Conservation (phyloP, 2,888 invertebrate species). For the Leucophenga montana region DNA sequence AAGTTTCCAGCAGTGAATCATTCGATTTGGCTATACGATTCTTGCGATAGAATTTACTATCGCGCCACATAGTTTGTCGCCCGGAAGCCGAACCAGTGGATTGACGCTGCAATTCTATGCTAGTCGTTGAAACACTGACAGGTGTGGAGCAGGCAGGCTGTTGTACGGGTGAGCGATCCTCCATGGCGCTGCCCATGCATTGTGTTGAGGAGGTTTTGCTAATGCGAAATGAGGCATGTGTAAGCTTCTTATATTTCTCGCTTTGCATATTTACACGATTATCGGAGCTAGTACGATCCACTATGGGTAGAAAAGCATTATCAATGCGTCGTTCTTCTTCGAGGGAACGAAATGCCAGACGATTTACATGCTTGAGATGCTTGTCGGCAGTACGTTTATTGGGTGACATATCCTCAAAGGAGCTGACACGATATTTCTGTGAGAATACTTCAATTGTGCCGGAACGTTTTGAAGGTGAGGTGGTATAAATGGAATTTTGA, state of each 20-base stretch:
- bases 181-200: conserved; percentile 12
- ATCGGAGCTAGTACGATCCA: conserved; percentile 71
- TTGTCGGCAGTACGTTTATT: conserved; percentile 58
- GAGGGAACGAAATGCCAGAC: conserved; percentile 71
- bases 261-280: conserved; percentile 71
- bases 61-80: conserved; percentile 71
- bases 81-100: conserved; percentile 53
- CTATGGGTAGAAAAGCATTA: conserved; percentile 72
- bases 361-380: conserved; percentile 70
- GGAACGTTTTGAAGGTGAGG: conserved; percentile 73
- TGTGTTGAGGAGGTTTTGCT: conserved; percentile 66
- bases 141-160: conserved; percentile 46
- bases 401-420: conserved; percentile 73
- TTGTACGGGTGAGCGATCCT: conserved; percentile 44
- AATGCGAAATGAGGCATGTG: conserved; percentile 72
- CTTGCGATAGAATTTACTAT: conserved; percentile 73
- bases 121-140: conserved; percentile 35
- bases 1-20: conserved; percentile 71
- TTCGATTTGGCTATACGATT: conserved; percentile 73
- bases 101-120: conserved; percentile 63
- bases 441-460: conserved; percentile 73
- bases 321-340: conserved; percentile 73
- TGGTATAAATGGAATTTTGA: conserved; percentile 73
- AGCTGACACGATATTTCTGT: conserved; percentile 73
- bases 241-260: conserved; percentile 72